Conservation (phyloP, 2,797 vertebrate genomes). For the Xiphorhynchus erythropygius region DNA sequence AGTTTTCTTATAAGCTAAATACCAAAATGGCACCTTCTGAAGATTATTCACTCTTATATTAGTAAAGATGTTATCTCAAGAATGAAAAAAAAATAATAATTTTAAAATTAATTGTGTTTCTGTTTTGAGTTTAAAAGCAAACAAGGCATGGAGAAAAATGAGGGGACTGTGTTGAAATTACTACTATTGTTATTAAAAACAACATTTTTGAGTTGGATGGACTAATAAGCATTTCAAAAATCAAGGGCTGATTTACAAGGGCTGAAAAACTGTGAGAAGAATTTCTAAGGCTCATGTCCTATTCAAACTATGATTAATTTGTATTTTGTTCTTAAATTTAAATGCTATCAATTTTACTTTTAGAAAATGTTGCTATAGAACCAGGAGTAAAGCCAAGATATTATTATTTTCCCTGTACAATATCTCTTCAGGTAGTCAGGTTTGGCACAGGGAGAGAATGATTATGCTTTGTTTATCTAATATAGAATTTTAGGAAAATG, state of each 20-base stretch:
- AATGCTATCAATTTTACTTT: constrained; percentile 1
- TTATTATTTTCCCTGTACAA: neutral
- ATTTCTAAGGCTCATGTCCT: neutral
- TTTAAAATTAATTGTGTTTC: neutral
- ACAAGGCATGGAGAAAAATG: neutral
- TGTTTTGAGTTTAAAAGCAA: neutral
- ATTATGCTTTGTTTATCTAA: neutral
- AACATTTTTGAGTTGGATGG: neutral
- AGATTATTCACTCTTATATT: neutral
- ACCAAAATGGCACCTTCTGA: neutral
- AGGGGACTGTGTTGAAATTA: neutral
- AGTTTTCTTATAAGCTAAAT: neutral
- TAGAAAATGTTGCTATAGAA: neutral
- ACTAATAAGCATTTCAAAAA: neutral
- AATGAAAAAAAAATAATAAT: neutral
- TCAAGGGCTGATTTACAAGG: neutral
- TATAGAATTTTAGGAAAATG: neutral
- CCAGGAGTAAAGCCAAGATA: neutral
- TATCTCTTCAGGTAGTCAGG: neutral
- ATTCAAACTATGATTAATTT: neutral
- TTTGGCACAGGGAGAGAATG: neutral
- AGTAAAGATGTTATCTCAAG: neutral
- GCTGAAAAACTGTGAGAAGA: neutral
- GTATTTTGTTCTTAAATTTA: neutral
- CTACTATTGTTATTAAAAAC: neutral